Evolutionary conservation across 2,888 invertebrate species (phyloP).

Genomic region (Baronia brevicornis): DNA sequence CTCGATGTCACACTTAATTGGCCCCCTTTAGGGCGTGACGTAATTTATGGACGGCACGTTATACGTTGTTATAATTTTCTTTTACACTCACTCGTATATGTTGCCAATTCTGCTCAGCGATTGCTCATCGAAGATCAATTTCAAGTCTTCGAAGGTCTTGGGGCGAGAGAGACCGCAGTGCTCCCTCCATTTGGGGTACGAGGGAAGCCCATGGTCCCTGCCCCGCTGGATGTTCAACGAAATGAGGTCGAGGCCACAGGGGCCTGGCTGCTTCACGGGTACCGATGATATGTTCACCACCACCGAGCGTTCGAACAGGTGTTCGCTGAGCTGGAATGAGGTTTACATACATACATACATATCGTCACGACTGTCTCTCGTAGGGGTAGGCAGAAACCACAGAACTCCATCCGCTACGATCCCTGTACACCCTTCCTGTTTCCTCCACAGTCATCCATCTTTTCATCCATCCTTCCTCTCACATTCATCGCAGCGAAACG

Average conservation of each 20-base stretch:
- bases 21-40: too few species aligned
- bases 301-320: conserved; percentile 77
- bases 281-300: conserved; percentile 27
- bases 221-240: conserved; percentile 93
- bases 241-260: conserved; percentile 88
- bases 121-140: conserved; percentile 77
- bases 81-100: conserved; percentile 77
- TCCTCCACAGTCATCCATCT: too few species aligned
- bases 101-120: conserved; percentile 77
- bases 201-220: conserved; percentile 89
- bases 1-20: too few species aligned
- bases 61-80: too few species aligned
- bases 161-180: conserved; percentile 82
- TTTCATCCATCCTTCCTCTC: too few species aligned
- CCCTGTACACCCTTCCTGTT: too few species aligned
- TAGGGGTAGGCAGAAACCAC: too few species aligned
- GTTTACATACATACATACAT: too few species aligned
- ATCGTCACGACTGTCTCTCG: too few species aligned
- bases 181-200: conserved; percentile 85
- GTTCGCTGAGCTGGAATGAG: conserved; percentile 77
- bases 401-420: too few species aligned
- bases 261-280: conserved; percentile 23
- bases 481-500: too few species aligned
- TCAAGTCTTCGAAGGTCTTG: conserved; percentile 78
- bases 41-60: too few species aligned